Percentiles rank a stretch among this genome's conserved stretches.
These are phyloP conservation scores for Nebria ingens DNA, from an alignment of 1,140 invertebrate genomes.

Conservation along the genomic window DNA sequence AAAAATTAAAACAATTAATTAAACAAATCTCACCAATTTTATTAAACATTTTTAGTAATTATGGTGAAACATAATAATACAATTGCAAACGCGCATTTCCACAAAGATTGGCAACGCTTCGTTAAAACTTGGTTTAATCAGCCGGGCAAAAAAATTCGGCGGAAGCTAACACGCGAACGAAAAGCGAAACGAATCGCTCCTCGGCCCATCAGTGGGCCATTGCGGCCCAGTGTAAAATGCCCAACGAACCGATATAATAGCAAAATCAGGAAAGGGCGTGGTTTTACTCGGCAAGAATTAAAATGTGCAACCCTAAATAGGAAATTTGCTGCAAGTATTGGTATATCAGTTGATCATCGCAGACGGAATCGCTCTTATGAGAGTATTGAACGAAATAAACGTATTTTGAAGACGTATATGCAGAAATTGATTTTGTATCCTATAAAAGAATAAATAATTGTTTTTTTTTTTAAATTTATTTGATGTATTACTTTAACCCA, in stretches of 20 bases:
- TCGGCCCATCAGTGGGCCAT: neutral
- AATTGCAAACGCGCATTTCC: neutral
- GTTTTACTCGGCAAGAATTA: neutral
- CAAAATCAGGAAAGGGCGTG: neutral
- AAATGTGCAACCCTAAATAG: neutral
- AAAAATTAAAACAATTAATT: too few species aligned
- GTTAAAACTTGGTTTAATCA: neutral
- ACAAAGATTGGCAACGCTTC: neutral
- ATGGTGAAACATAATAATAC: neutral
- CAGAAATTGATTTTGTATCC: neutral
- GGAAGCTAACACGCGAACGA: neutral
- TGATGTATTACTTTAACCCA: too few species aligned
- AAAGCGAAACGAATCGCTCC: neutral
- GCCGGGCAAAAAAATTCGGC: neutral
- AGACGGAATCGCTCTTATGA: neutral
- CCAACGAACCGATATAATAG: neutral
- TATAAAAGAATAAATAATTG: too few species aligned
- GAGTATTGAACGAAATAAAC: neutral
- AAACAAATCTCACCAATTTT: too few species aligned
- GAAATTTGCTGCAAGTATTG: neutral
- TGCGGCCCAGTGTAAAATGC: neutral
- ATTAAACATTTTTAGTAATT: too few species aligned
- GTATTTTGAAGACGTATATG: neutral
- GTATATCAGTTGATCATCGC: neutral
- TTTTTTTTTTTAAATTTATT: too few species aligned